phyloP scores from a whole-genome alignment of 2,888 invertebrate genomes.

The Steinernema scapterisci region DNA sequence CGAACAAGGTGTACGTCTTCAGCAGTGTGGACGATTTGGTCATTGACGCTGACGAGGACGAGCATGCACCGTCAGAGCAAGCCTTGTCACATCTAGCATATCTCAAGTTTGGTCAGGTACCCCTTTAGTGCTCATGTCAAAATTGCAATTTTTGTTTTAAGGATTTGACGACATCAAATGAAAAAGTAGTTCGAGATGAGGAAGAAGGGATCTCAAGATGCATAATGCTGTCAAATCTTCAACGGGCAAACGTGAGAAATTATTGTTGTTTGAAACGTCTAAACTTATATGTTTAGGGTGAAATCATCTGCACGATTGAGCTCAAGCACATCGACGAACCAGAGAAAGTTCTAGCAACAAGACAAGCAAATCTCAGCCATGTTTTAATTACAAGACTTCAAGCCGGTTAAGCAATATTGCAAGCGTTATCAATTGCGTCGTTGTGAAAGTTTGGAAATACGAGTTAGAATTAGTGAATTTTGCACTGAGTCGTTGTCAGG shows the following conservation, averaged over 20 bases:
- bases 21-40: constrained; percentile 54
- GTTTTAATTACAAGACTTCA: constrained; percentile 58
- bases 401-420: constrained; percentile 25
- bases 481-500: too few relatives aligned
- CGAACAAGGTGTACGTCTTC: constrained; percentile 66
- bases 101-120: constrained; percentile 53
- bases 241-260: constrained; percentile 48
- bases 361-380: constrained; percentile 52
- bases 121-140: background rate
- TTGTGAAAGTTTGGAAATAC: too few relatives aligned
- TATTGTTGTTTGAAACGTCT: background rate
- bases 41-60: constrained; percentile 35
- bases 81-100: constrained; percentile 56
- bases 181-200: constrained; percentile 55
- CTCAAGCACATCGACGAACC: constrained; percentile 33
- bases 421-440: too few relatives aligned
- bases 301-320: constrained; percentile 37
- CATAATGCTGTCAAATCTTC: constrained; percentile 58
- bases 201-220: constrained; percentile 64
- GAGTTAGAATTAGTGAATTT: too few relatives aligned
- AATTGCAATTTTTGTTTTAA: constrained; percentile 32
- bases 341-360: constrained; percentile 39
- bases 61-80: constrained; percentile 43
- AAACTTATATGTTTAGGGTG: constrained; percentile 13
- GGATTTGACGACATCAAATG: constrained; percentile 51